Base-by-base conservation (phyloP, 2,113 vertebrate species). In the Xenopus borealis region DNA sequence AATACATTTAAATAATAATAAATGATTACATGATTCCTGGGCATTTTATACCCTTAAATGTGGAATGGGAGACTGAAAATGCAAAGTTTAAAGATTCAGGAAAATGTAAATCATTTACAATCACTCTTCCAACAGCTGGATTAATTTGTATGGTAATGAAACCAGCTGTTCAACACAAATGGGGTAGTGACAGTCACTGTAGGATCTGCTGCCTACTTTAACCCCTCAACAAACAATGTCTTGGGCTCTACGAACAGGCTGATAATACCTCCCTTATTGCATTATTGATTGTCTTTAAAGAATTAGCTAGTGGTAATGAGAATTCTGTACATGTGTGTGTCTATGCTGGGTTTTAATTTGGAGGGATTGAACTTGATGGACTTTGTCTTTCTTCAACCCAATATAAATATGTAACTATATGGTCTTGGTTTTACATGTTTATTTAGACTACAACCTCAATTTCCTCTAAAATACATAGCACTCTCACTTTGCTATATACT, bases 31-130 rank as follows among this genome's bases (percentile, higher is more conserved):
- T 50, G 47, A 50, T 12, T 50, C 14, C 47, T 50, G 47, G 47
- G 47, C 53, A 4, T 63, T 7, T 62, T 53, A 18, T 40, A 12
- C 47, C 59, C 69, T 63, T 69, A 64, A 50, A 64, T 62, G 59
- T 77, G 61, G 66, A 77, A 47, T 55, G 67, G 74, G 67, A 64
- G 47, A 45, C 52, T 59, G 10, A 46, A 47, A 70, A 69, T 64
- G 67, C 17, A 18, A 77, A 77, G 69, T 77, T 47, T 70, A 57
- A 77, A 6, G 66, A 77, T 57, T 70, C 69, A 59, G 33, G 70
- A 70, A 66, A 70, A 77, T 77, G 74, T 70, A 64, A 77, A 77
- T 70, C 57, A 77, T 70, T 64, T 61, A 77, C 66, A 77, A 76
- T 77, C 70, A 77, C 67, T 64, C 74, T 57, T 55, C 46, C 59